Evolutionary conservation across 2,797 vertebrate species (phyloP).

Genomic region (Liasis olivaceus): DNA sequence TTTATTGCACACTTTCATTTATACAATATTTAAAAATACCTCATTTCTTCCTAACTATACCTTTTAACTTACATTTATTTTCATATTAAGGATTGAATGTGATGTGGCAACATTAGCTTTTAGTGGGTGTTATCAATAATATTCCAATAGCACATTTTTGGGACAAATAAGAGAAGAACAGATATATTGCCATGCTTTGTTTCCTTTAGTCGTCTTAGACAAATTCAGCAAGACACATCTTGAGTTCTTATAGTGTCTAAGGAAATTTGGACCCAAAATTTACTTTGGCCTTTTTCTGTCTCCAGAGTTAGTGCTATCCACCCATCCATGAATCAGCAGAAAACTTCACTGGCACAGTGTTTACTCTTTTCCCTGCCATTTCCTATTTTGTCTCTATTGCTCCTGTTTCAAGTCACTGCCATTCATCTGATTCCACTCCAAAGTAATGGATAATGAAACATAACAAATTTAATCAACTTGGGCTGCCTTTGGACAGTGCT

Average conservation of each 20-base stretch:
- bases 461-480: background rate
- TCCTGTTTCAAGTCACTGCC: background rate
- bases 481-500: background rate
- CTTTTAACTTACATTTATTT: background rate
- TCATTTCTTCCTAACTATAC: background rate
- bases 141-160: background rate
- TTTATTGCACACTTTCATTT: background rate
- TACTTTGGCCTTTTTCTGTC: background rate
- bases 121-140: background rate
- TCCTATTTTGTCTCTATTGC: background rate
- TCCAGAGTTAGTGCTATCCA: background rate
- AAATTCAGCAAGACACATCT: background rate
- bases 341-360: background rate
- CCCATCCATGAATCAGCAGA: background rate
- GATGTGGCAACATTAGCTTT: background rate
- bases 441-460: background rate
- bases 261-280: background rate
- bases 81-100: background rate
- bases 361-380: no score
- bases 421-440: background rate
- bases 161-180: background rate
- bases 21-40: background rate
- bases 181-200: background rate
- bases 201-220: background rate
- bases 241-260: background rate